phyloP scores from a whole-genome alignment of 2,888 invertebrate species.

The Steromphala cineraria region DNA sequence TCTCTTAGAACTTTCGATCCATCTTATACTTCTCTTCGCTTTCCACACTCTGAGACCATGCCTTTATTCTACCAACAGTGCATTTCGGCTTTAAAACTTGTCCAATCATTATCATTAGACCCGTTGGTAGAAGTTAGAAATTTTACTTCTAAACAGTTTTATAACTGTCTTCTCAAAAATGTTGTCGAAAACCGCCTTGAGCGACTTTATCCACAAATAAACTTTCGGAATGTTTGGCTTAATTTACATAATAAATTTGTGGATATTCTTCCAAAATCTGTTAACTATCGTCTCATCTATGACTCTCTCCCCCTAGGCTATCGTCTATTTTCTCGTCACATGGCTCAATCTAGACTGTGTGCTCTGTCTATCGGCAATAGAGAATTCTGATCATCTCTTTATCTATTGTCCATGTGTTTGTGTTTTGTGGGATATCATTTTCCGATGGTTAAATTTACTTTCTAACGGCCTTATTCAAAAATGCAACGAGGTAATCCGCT shows the following conservation, averaged over 20 bases:
- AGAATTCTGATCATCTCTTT: neutral
- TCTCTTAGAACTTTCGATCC: slow-evolving; percentile 12
- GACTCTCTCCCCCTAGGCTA: neutral
- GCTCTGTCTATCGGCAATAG: neutral
- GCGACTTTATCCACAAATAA: neutral
- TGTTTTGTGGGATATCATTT: neutral
- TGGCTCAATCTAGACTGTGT: neutral
- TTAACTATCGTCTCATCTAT: neutral
- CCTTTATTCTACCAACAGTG: slow-evolving; percentile 24
- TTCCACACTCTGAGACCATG: slow-evolving; percentile 26
- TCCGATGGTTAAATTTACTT: neutral
- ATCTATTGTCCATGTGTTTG: neutral
- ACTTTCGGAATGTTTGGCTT: neutral
- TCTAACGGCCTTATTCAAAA: neutral
- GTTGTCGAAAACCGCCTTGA: neutral
- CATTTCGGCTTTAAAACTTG: neutral
- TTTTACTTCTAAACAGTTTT: neutral
- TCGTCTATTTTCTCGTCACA: neutral
- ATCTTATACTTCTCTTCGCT: neutral
- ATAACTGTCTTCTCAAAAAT: neutral
- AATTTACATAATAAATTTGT: neutral
- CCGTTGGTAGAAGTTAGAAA: neutral
- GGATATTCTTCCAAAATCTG: neutral
- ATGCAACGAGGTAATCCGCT: neutral
- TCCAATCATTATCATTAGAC: neutral